phyloP scores from a whole-genome alignment of 2,888 invertebrate genomes.

The Crepidodera aurea region DNA sequence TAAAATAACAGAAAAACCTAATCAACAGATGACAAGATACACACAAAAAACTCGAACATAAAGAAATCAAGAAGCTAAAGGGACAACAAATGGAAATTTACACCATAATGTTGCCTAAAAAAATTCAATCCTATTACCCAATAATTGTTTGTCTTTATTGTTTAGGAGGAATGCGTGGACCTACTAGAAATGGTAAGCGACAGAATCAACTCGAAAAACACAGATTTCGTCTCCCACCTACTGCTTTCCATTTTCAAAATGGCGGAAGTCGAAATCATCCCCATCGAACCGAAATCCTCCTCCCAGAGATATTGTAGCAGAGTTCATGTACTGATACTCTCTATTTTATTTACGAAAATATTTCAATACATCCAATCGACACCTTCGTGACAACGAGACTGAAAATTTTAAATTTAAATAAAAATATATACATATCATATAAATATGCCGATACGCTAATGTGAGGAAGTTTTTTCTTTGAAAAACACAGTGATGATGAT shows the following conservation, averaged over 20 bases:
- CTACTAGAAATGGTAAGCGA: constrained; percentile 82
- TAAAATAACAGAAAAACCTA: too few relatives aligned
- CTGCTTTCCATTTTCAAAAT: constrained; percentile 91
- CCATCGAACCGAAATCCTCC: constrained; percentile 72
- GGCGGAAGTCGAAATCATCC: constrained; percentile 88
- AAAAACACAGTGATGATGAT: constrained; percentile 5
- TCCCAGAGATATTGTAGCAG: constrained; percentile 35
- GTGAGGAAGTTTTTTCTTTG: constrained; percentile 22
- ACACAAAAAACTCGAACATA: too few relatives aligned
- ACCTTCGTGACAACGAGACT: constrained; percentile 57
- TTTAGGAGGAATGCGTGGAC: constrained; percentile 85
- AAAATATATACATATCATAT: constrained; percentile 38
- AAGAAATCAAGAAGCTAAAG: too few relatives aligned
- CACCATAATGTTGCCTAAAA: too few relatives aligned
- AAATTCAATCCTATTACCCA: too few relatives aligned
- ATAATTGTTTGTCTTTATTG: too few relatives aligned
- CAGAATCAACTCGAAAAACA: constrained; percentile 84
- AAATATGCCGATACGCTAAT: constrained; percentile 31
- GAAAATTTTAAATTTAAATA: constrained; percentile 34
- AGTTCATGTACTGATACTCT: constrained; percentile 42
- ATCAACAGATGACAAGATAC: too few relatives aligned
- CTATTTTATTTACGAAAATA: constrained; percentile 41
- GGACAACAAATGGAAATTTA: too few relatives aligned
- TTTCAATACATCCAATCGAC: constrained; percentile 36
- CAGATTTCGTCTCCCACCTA: constrained; percentile 86